Evolutionary conservation across 1,140 invertebrate genomes (phyloP).

Genomic region (Colletes latitarsis): DNA sequence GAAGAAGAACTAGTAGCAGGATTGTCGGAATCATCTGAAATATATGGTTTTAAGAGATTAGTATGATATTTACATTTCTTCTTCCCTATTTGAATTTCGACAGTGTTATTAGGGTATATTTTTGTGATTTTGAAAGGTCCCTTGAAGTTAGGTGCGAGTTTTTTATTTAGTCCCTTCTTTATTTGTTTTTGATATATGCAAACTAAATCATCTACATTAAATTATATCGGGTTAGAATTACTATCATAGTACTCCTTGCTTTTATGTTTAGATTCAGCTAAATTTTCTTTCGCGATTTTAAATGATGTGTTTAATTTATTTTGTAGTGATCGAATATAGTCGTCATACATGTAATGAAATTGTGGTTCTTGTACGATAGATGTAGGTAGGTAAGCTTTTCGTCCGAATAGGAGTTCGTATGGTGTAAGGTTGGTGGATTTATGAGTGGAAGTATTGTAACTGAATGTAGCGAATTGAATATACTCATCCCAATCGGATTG

Average conservation of each 20-base stretch:
- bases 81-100: background rate
- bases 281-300: background rate
- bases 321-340: background rate
- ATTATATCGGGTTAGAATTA: background rate
- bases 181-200: background rate
- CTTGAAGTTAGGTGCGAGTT: background rate
- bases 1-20: background rate
- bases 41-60: background rate
- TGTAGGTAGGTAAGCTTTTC: slow-evolving; percentile 67
- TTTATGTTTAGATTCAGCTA: background rate
- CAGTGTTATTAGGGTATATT: background rate
- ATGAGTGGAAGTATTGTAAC: slow-evolving; percentile 79
- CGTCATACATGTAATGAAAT: background rate
- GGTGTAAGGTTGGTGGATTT: slow-evolving; percentile 73
- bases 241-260: background rate
- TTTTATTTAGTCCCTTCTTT: background rate
- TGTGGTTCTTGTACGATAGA: background rate
- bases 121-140: background rate
- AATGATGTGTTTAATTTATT: background rate
- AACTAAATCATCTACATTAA: background rate
- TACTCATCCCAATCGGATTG: no score
- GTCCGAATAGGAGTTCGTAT: slow-evolving; percentile 78
- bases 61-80: background rate
- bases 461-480: no score
- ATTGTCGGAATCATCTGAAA: slow-evolving; percentile 15